phyloP scores from a whole-genome alignment of 2,888 invertebrate species.

The Drosophila quinaria region DNA sequence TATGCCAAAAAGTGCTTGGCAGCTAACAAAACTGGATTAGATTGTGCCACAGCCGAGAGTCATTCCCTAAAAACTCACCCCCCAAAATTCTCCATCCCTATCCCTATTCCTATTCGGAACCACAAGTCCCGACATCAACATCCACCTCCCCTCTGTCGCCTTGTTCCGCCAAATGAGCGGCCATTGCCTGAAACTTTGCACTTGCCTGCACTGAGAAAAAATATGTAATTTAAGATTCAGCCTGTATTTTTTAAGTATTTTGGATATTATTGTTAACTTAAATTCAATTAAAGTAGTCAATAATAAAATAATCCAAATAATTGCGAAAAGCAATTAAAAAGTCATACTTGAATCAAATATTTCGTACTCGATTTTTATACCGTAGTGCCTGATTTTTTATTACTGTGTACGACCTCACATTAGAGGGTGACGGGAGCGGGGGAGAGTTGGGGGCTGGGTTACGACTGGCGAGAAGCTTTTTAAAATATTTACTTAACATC shows the following conservation, averaged over 20 bases:
- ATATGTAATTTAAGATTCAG: no score
- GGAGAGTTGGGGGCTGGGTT: background rate
- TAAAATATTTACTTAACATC: slow-evolving; percentile 82
- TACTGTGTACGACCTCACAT: slow-evolving; percentile 44
- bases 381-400: no score
- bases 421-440: background rate
- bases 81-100: no score
- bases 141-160: slow-evolving; percentile 19
- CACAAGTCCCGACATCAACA: slow-evolving; percentile 12
- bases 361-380: no score
- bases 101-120: slow-evolving; percentile 1
- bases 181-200: slow-evolving; percentile 61
- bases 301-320: no score
- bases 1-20: slow-evolving; percentile 79
- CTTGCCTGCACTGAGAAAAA: slow-evolving; percentile 41
- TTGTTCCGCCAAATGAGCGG: slow-evolving; percentile 62
- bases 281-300: no score
- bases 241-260: no score
- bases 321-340: no score
- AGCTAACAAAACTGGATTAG: slow-evolving; percentile 78
- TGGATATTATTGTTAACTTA: no score
- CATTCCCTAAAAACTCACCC: slow-evolving; percentile 55
- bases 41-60: slow-evolving; percentile 69
- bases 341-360: no score
- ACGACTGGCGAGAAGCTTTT: slow-evolving; percentile 52